phyloP scores from a whole-genome alignment of 2,888 invertebrate genomes.

The Heliconius ethilla region DNA sequence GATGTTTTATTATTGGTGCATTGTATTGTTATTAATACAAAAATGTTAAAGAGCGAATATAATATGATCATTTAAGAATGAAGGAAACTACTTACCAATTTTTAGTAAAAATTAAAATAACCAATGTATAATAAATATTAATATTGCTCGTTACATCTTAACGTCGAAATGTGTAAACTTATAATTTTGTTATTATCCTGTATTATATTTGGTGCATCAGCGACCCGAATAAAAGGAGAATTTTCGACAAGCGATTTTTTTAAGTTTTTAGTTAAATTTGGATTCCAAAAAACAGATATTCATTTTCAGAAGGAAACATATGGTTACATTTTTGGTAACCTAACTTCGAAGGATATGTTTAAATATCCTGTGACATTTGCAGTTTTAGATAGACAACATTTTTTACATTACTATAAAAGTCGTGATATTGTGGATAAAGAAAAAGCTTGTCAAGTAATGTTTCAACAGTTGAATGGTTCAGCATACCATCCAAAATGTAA shows the following conservation, averaged over 20 bases:
- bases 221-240: conserved; percentile 71
- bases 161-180: conserved; percentile 63
- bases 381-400: conserved; percentile 93
- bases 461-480: conserved; percentile 89
- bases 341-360: conserved; percentile 87
- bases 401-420: conserved; percentile 94
- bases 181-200: conserved; percentile 60
- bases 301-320: conserved; percentile 92
- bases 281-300: conserved; percentile 96
- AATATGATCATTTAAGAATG: not conserved
- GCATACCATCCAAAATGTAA: conserved; percentile 94
- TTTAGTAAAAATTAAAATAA: conserved; percentile 9
- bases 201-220: conserved; percentile 56
- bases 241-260: conserved; percentile 87
- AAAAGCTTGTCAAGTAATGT: conserved; percentile 92
- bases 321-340: conserved; percentile 98
- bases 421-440: conserved; percentile 84
- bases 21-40: conserved; percentile 15
- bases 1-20: conserved; percentile 15
- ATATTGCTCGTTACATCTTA: conserved; percentile 37
- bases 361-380: conserved; percentile 89
- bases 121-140: conserved; percentile 41
- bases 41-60: conserved; percentile 1
- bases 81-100: conserved; percentile 4
- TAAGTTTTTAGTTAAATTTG: conserved; percentile 96